Conservation (phyloP, 2,888 invertebrate genomes). For the Idaea aversata region DNA sequence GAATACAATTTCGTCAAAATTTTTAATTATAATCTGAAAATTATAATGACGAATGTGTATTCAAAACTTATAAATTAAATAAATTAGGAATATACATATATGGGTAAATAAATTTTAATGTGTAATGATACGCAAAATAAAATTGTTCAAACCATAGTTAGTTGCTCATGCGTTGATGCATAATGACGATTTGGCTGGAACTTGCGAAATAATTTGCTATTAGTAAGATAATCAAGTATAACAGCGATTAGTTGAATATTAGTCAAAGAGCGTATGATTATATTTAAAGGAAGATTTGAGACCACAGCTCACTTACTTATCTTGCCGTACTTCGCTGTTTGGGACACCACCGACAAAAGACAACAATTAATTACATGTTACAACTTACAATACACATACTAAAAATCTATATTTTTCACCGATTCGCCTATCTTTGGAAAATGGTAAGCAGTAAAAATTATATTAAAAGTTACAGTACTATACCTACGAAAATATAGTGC, state of each 20-base stretch:
- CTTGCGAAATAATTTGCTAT: constrained; percentile 54
- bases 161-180: constrained; percentile 62
- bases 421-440: background rate
- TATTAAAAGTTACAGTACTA: background rate
- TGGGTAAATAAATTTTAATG: constrained; percentile 19
- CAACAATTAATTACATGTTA: constrained; percentile 61
- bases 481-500: background rate
- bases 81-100: constrained; percentile 20
- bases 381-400: constrained; percentile 32
- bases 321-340: constrained; percentile 77
- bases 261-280: constrained; percentile 71
- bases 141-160: constrained; percentile 49
- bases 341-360: constrained; percentile 80
- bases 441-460: background rate
- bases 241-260: constrained; percentile 73
- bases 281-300: constrained; percentile 63
- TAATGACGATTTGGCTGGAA: constrained; percentile 59
- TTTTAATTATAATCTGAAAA: constrained; percentile 4
- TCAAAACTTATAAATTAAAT: constrained; percentile 30
- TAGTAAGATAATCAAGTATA: constrained; percentile 60
- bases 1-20: constrained; percentile 48
- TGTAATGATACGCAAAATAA: constrained; percentile 48
- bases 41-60: constrained; percentile 41
- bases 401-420: constrained; percentile 3
- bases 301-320: constrained; percentile 81